These are phyloP conservation scores for Alosa alosa DNA, from an alignment of 2,113 vertebrate genomes.

Conservation along the genomic window DNA sequence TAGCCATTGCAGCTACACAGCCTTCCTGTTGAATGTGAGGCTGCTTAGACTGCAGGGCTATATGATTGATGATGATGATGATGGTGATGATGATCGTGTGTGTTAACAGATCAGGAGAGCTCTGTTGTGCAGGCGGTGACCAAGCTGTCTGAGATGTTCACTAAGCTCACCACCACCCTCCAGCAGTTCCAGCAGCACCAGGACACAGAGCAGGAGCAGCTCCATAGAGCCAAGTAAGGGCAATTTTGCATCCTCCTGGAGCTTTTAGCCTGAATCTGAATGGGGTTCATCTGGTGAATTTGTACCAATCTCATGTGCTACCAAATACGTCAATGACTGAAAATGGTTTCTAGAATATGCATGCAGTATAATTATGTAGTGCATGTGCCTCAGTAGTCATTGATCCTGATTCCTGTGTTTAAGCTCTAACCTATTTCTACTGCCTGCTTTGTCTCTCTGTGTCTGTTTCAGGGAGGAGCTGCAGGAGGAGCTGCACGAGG, in stretches of 20 bases:
- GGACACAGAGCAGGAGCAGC: slow-evolving; percentile 51
- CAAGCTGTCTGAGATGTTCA: slow-evolving; percentile 53
- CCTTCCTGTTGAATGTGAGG: neutral
- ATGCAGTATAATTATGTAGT: too few species aligned
- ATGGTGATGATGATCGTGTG: neutral
- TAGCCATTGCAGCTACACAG: neutral
- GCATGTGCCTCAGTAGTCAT: too few species aligned
- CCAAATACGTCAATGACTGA: too few species aligned
- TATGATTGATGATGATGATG: neutral
- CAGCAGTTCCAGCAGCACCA: slow-evolving; percentile 51
- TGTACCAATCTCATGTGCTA: too few species aligned
- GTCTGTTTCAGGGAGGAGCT: slow-evolving; percentile 51
- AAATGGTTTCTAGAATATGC: too few species aligned
- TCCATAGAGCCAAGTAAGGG: slow-evolving; percentile 59
- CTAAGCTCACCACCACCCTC: slow-evolving; percentile 54
- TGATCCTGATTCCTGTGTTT: too few species aligned
- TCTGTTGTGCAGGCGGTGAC: slow-evolving; percentile 51
- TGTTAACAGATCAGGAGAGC: slow-evolving; percentile 24
- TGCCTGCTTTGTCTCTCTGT: neutral
- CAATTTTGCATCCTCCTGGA: too few species aligned
- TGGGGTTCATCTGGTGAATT: too few species aligned
- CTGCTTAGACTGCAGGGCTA: neutral
- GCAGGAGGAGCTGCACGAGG: slow-evolving; percentile 64
- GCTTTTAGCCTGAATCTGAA: too few species aligned
- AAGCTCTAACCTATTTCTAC: too few species aligned